Percentiles rank a stretch among this genome's conserved stretches.
phyloP scores from a whole-genome alignment of 92 coral and sea anemone species.

The Actinostola sp. region DNA sequence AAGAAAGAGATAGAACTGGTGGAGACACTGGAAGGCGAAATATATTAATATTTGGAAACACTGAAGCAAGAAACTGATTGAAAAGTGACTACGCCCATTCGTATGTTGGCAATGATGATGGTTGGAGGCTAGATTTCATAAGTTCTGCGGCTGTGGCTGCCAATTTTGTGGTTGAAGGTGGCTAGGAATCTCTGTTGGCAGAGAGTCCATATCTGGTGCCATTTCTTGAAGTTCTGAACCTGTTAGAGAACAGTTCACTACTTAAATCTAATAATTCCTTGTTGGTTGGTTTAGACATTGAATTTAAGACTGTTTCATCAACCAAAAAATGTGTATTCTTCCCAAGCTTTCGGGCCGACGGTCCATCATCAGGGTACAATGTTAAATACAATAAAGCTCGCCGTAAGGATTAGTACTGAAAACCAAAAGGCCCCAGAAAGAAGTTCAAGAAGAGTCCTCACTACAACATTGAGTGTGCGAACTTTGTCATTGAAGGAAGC shows the following conservation, averaged over 20 bases:
- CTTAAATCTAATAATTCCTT: too few relatives aligned
- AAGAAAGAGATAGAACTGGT: constrained; percentile 41
- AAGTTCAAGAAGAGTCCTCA: background rate
- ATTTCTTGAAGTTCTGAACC: background rate
- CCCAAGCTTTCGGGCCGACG: too few relatives aligned
- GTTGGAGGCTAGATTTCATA: constrained; percentile 25
- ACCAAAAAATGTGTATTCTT: too few relatives aligned
- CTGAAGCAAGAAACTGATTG: background rate
- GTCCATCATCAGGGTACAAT: too few relatives aligned
- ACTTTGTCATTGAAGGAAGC: constrained; percentile 13
- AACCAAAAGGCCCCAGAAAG: constrained; percentile 7
- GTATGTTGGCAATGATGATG: constrained; percentile 25
- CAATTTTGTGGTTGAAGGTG: constrained; percentile 27
- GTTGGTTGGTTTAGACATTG: too few relatives aligned
- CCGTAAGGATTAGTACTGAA: constrained; percentile 4
- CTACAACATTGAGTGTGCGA: background rate
- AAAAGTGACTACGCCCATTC: constrained; percentile 21
- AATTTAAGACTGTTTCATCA: too few relatives aligned
- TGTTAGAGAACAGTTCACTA: too few relatives aligned
- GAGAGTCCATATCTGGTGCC: constrained; percentile 21
- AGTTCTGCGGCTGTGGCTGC: background rate
- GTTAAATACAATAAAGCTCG: constrained; percentile 10
- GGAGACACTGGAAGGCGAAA: constrained; percentile 34
- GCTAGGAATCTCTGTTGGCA: constrained; percentile 15
- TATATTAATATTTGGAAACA: background rate